Conservation (phyloP, 2,888 invertebrate genomes). For the Melinopterus prodromus region DNA sequence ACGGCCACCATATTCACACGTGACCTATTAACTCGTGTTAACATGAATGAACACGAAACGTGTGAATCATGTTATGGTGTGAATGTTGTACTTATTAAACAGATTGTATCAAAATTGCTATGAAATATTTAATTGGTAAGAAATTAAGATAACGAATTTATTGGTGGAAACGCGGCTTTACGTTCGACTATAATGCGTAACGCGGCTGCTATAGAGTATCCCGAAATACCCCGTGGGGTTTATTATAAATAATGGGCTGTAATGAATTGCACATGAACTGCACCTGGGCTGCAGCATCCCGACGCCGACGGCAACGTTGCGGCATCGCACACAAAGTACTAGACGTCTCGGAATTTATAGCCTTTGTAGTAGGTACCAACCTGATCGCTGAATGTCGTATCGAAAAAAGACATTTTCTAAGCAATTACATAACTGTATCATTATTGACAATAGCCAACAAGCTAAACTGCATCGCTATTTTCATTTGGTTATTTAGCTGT, state of each 20-base stretch:
- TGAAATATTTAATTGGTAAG: background rate
- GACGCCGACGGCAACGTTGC: background rate
- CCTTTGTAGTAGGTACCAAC: background rate
- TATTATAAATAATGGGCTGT: conserved; percentile 37
- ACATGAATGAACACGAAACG: too few species aligned
- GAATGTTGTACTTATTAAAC: background rate
- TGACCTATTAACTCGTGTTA: too few species aligned
- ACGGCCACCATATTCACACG: too few species aligned
- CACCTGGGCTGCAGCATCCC: conserved; percentile 32
- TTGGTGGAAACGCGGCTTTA: background rate
- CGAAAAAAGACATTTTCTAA: background rate
- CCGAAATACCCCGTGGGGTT: conserved; percentile 33
- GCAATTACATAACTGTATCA: background rate
- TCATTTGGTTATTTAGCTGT: background rate
- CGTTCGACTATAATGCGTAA: background rate
- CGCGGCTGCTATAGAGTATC: background rate
- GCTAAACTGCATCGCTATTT: background rate
- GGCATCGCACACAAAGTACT: background rate
- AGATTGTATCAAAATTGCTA: background rate
- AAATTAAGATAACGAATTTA: background rate
- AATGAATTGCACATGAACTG: conserved; percentile 37
- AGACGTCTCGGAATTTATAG: background rate
- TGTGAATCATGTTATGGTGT: too few species aligned
- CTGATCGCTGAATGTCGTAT: background rate
- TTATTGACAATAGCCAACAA: background rate